Conservation (phyloP, 2,797 vertebrate species). For the Oreochromis grahami region DNA sequence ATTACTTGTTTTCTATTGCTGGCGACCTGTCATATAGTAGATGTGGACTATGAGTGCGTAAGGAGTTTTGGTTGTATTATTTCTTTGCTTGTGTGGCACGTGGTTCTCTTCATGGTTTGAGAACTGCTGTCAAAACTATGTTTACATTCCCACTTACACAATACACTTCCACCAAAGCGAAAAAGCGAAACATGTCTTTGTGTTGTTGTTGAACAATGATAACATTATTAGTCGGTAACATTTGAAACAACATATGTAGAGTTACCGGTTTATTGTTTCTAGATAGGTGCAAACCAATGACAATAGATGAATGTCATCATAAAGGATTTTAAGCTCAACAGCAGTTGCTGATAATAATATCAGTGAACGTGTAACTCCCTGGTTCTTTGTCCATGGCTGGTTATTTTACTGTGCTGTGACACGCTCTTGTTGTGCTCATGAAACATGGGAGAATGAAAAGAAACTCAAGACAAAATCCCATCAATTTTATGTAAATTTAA, state of each 20-base stretch:
- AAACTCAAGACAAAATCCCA: slow-evolving; percentile 37
- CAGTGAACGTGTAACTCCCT: not conserved
- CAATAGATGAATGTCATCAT: slow-evolving; percentile 51
- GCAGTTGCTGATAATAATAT: slow-evolving; percentile 17
- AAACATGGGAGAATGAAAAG: slow-evolving; percentile 12
- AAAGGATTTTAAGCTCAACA: slow-evolving; percentile 21
- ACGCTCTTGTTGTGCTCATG: slow-evolving; percentile 5
- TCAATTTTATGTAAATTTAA: slow-evolving; percentile 57
- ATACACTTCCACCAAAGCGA: slow-evolving; percentile 94
- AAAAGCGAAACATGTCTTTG: slow-evolving; percentile 80
- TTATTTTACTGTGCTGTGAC: slow-evolving; percentile 3
- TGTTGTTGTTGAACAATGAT: slow-evolving; percentile 82
- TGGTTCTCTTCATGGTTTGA: slow-evolving; percentile 82
- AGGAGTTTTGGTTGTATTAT: slow-evolving; percentile 69
- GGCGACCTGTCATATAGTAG: slow-evolving; percentile 74
- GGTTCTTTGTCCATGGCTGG: not conserved
- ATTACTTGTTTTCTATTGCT: slow-evolving; percentile 91
- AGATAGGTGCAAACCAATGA: slow-evolving; percentile 26
- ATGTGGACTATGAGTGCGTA: slow-evolving; percentile 62
- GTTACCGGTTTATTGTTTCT: slow-evolving; percentile 46
- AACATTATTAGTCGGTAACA: slow-evolving; percentile 82
- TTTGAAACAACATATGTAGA: slow-evolving; percentile 65
- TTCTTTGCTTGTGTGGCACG: slow-evolving; percentile 81
- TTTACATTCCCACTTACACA: slow-evolving; percentile 91
- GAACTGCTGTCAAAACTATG: slow-evolving; percentile 89